Evolutionary conservation across 1,140 invertebrate genomes (phyloP).

Genomic region (Drosophila triauraria): DNA sequence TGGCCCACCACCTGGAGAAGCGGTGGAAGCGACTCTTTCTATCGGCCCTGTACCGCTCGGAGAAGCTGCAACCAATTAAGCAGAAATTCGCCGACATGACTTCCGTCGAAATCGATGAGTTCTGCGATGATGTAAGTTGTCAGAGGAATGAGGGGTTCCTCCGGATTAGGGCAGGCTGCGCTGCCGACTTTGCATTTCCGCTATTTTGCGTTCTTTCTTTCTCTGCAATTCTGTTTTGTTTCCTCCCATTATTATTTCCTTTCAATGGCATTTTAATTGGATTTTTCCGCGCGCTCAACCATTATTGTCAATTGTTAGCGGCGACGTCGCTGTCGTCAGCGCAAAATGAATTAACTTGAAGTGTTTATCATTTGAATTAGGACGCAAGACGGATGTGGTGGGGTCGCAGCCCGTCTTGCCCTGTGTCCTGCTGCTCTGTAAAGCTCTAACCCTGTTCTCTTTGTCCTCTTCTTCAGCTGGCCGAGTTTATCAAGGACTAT

Average conservation of each 20-base stretch:
- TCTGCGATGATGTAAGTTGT: constrained; percentile 87
- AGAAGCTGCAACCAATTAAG: constrained; percentile 90
- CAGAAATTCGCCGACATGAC: constrained; percentile 93
- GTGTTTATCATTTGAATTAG: constrained; percentile 85
- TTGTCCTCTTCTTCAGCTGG: constrained; percentile 78
- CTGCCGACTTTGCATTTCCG: constrained; percentile 69
- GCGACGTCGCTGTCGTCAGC: constrained; percentile 60
- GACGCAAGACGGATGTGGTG: constrained; percentile 30
- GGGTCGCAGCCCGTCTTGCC: constrained; percentile 19
- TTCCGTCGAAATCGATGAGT: constrained; percentile 89
- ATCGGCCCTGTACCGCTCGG: constrained; percentile 88
- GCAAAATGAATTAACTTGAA: constrained; percentile 85
- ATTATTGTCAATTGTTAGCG: constrained; percentile 84
- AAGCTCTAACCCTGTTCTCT: constrained; percentile 37
- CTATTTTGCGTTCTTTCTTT: constrained; percentile 65
- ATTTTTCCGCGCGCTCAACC: constrained; percentile 82
- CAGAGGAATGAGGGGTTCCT: constrained; percentile 16
- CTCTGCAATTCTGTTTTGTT: constrained; percentile 80
- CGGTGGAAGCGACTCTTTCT: constrained; percentile 90
- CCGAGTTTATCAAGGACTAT: constrained; percentile 90
- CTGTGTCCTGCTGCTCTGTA: constrained; percentile 18
- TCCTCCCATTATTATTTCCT: constrained; percentile 84
- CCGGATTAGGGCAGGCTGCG: constrained; percentile 19
- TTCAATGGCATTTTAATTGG: constrained; percentile 85
- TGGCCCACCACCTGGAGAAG: constrained; percentile 88